Percentiles rank a stretch among this genome's conserved stretches.
Conservation (phyloP, 2,888 invertebrate species). For the Hoplodrina ambigua region DNA sequence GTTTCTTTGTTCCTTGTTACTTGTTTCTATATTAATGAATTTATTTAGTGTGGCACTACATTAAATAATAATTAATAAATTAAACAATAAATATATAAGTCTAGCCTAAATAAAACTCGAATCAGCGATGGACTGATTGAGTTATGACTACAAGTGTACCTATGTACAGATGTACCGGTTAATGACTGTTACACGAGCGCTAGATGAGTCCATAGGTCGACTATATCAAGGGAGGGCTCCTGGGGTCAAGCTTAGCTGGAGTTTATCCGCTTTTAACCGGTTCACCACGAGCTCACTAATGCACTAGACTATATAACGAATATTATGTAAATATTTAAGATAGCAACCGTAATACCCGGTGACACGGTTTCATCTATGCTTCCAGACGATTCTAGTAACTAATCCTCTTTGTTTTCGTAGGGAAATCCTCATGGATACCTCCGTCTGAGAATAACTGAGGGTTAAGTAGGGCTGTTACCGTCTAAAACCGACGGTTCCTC, state of each 20-base stretch:
- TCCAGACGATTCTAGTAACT: constrained; percentile 52
- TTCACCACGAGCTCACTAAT: constrained; percentile 71
- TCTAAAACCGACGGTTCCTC: no score
- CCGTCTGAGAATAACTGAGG: no score
- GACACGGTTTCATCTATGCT: constrained; percentile 50
- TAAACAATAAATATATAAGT: background rate
- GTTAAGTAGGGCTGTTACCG: no score
- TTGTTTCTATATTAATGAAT: no score
- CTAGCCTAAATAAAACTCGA: constrained; percentile 4
- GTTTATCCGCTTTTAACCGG: constrained; percentile 68
- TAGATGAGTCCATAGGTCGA: constrained; percentile 52
- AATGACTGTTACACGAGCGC: constrained; percentile 59
- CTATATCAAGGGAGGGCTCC: constrained; percentile 55
- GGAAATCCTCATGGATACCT: no score
- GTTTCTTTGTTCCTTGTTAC: no score
- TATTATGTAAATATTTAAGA: constrained; percentile 41
- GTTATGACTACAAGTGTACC: constrained; percentile 3
- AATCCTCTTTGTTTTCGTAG: constrained; percentile 4
- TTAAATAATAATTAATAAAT: no score
- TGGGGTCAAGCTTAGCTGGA: constrained; percentile 70
- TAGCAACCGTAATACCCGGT: constrained; percentile 55
- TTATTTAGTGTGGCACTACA: no score
- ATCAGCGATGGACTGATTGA: constrained; percentile 3
- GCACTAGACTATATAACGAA: constrained; percentile 49
- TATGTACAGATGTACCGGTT: constrained; percentile 26